Evolutionary conservation across 2,797 vertebrate genomes (phyloP), one percentile per base, ranked within the genome.

Genomic region (Coilia nasus): DNA sequence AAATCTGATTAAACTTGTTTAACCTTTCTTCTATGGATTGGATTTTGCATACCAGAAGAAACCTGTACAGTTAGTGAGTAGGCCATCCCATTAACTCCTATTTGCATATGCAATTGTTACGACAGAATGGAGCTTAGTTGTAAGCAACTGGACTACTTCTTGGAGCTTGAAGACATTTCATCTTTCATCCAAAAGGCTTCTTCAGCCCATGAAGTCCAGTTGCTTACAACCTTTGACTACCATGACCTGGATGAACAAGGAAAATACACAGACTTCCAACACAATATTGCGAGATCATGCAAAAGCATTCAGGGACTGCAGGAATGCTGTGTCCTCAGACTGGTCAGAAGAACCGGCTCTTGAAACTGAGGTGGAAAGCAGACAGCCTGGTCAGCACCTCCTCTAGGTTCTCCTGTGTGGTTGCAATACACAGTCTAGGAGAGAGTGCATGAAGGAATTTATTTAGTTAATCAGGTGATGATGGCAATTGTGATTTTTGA

Each of bases 361-460:
- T 91, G 67, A 96, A 95, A 41, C 89, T 82, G 3, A 19, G 86
- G 31, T 95, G 94, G 75, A 95, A 96, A 50, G 21, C 78, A 35
- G 82, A 85, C 81, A 95, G 86, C 3, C 92, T 90, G 46, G 78
- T 89, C 86, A 96, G 88, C 17, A 90, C 11, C 35, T 94, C 91
- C 28, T 93, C 91, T 88, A 92, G 91, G 0, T 6, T 47, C 0
- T 93, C 89, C n/a, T 31, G 23, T 0, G 84, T 0, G 0, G 47
- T 86, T 85, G 85, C 86, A 0, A 95, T 87, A 85, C 81, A 90
- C 62, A 95, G 60, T 60, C 95, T 96, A 81, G n/a, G 28, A 62
- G 35, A 84, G 7, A 89, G 0, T 86, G n/a, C 85, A 57, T 81
- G 0, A 0, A 46, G 0, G 2, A 21, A 60, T 35, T 60, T 44